Evolutionary conservation across 2,888 invertebrate species (phyloP).

Genomic region (Leucoptera coffeella): DNA sequence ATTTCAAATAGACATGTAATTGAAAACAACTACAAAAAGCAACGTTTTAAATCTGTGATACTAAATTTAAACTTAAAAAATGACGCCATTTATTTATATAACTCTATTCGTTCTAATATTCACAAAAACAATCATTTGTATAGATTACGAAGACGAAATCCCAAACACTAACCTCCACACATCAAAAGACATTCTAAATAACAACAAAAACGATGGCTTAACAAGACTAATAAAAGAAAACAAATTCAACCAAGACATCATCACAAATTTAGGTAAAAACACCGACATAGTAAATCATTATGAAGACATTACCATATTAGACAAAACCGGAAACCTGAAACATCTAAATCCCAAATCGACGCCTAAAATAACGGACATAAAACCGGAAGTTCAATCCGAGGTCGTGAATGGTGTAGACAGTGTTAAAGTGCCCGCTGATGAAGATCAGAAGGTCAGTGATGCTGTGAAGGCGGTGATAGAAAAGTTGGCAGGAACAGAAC

Average conservation of each 20-base stretch:
- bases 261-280: constrained; percentile 16
- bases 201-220: constrained; percentile 12
- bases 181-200: constrained; percentile 16
- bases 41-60: too few relatives aligned
- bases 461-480: too few relatives aligned
- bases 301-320: constrained; percentile 33
- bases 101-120: not conserved
- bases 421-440: not conserved
- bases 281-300: constrained; percentile 21
- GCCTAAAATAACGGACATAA: too few relatives aligned
- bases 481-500: too few relatives aligned
- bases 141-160: not conserved
- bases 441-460: constrained; percentile 8
- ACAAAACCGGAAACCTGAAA: constrained; percentile 23
- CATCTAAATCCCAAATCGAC: constrained; percentile 29
- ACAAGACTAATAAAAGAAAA: constrained; percentile 17
- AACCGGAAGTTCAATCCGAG: too few relatives aligned
- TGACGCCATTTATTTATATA: not conserved
- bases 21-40: too few relatives aligned
- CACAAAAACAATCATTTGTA: not conserved
- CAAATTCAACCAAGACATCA: constrained; percentile 15
- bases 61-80: not conserved
- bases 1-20: too few relatives aligned
- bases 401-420: not conserved
- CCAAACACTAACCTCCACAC: constrained; percentile 17